Evolutionary conservation across 2,113 vertebrate species (phyloP).

Genomic region (Lagopus leucura): DNA sequence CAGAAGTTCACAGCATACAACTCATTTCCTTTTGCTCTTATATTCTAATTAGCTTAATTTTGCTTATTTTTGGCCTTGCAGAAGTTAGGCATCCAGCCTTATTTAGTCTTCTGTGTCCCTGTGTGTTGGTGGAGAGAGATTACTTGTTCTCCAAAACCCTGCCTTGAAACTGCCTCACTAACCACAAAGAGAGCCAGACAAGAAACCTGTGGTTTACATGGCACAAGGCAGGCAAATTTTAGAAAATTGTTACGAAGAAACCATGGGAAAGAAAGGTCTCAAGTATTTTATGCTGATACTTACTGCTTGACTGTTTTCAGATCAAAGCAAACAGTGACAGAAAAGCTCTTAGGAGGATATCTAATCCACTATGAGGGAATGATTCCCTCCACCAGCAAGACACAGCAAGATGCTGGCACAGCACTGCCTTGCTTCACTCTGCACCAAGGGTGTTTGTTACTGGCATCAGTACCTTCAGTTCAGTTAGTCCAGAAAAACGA

Average conservation of each 20-base stretch:
- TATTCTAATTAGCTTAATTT: neutral
- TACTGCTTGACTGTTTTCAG: neutral
- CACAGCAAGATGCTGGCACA: neutral
- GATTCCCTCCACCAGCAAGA: neutral
- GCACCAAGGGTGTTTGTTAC: neutral
- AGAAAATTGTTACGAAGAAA: neutral
- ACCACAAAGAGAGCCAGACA: neutral
- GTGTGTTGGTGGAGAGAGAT: neutral
- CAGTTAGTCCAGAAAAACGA: neutral
- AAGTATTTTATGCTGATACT: neutral
- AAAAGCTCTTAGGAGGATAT: neutral
- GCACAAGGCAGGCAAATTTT: neutral
- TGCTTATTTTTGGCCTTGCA: neutral
- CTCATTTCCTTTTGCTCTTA: neutral
- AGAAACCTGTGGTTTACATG: neutral
- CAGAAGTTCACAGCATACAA: neutral
- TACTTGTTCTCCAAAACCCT: neutral
- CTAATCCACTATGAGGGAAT: neutral
- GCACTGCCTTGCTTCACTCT: neutral
- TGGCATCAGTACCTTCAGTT: neutral
- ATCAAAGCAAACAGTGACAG: slow-evolving; percentile 3
- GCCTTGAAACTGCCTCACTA: neutral
- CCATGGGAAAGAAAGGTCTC: neutral
- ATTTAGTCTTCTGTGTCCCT: neutral
- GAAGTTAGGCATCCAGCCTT: neutral